These are phyloP conservation scores for Bubo bubo DNA, from an alignment of 2,113 vertebrate species.

Conservation along the genomic window DNA sequence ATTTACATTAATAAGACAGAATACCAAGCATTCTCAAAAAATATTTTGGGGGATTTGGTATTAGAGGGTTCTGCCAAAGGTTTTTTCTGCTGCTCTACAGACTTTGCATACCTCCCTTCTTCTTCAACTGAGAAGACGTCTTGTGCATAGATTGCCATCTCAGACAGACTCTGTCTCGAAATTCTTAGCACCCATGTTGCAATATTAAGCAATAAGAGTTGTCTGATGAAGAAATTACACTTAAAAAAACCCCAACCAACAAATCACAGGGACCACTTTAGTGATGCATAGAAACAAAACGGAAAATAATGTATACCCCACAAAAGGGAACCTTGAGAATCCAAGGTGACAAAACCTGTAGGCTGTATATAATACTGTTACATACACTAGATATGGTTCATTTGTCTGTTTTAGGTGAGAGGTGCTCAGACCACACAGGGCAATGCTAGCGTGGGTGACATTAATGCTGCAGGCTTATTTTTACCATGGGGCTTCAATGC, in stretches of 20 bases:
- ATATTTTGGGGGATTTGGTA: neutral
- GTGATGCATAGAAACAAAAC: neutral
- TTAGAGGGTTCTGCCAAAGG: neutral
- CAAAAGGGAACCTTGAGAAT: neutral
- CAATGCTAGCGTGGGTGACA: accelerated
- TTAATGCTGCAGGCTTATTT: neutral
- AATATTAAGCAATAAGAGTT: neutral
- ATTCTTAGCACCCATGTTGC: neutral
- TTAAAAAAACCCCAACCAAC: neutral
- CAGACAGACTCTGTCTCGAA: neutral
- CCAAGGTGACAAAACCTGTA: neutral
- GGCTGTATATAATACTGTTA: neutral
- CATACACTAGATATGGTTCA: accelerated
- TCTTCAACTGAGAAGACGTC: neutral
- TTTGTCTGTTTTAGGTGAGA: neutral
- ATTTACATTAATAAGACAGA: neutral
- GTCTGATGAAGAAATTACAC: neutral
- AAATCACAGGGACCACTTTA: neutral
- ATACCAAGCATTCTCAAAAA: neutral
- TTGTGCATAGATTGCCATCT: neutral
- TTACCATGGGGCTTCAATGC: accelerated
- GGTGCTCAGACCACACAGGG: neutral
- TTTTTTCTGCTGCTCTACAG: neutral
- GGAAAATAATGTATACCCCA: neutral
- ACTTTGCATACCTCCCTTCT: neutral